These are phyloP conservation scores for Philaethria dido DNA, from an alignment of 2,888 invertebrate species.

Conservation along the genomic window DNA sequence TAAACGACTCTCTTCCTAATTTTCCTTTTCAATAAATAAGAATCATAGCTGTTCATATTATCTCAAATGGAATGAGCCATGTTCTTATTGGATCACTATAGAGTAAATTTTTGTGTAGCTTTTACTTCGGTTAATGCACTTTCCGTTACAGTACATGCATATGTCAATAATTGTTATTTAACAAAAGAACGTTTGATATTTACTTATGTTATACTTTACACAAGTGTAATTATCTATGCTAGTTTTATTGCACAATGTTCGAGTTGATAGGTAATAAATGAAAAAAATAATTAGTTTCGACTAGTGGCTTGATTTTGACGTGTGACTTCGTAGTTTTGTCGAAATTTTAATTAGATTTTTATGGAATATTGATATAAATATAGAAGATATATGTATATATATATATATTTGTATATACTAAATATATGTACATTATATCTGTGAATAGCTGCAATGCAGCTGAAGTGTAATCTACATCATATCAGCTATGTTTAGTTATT, in stretches of 20 bases:
- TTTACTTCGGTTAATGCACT: background rate
- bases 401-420: too few relatives aligned
- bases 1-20: too few relatives aligned
- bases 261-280: background rate
- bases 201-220: conserved; percentile 11
- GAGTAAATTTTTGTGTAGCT: background rate
- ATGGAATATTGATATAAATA: too few relatives aligned
- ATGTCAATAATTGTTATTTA: background rate
- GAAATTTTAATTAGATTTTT: too few relatives aligned
- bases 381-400: too few relatives aligned
- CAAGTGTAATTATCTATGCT: background rate
- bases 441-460: conserved; percentile 21
- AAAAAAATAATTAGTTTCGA: background rate
- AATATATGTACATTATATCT: conserved; percentile 22
- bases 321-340: too few relatives aligned
- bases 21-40: too few relatives aligned
- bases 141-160: background rate
- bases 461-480: conserved; percentile 24
- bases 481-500: conserved; percentile 24
- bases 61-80: too few relatives aligned
- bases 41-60: too few relatives aligned
- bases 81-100: background rate
- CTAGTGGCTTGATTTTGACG: too few relatives aligned
- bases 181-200: conserved; percentile 8
- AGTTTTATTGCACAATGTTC: background rate